Conservation (phyloP, 2,797 vertebrate species). For the Nannoperca australis region DNA sequence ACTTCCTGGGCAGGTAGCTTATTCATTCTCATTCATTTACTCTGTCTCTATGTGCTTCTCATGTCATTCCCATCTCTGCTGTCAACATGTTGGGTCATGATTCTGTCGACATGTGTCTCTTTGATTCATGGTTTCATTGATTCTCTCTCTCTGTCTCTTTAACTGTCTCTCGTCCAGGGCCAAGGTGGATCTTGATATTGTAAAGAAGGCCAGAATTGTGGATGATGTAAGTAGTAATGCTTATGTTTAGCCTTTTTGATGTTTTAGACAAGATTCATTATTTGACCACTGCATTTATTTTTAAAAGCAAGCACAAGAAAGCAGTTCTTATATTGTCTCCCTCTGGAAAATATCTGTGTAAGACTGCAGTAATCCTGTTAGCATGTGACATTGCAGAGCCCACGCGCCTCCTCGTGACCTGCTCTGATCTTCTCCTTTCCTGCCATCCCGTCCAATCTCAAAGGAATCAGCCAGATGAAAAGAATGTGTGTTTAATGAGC, state of each 20-base stretch:
- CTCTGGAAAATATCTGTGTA: slow-evolving; percentile 19
- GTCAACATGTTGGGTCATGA: slow-evolving; percentile 12
- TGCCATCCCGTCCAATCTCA: slow-evolving; percentile 1
- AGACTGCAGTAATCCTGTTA: slow-evolving; percentile 57
- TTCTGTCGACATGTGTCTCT: slow-evolving; percentile 23
- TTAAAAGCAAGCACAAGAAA: slow-evolving; percentile 17
- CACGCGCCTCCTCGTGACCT: slow-evolving; percentile 71
- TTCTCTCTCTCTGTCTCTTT: slow-evolving; percentile 18
- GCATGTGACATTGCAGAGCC: slow-evolving; percentile 58
- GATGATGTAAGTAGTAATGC: slow-evolving; percentile 87
- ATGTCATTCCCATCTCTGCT: slow-evolving; percentile 54
- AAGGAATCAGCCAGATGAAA: slow-evolving; percentile 34
- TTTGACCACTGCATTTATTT: not conserved
- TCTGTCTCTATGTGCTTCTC: slow-evolving; percentile 65
- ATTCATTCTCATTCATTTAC: slow-evolving; percentile 68
- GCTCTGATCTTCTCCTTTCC: slow-evolving; percentile 30
- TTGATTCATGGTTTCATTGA: slow-evolving; percentile 17
- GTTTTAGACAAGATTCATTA: not conserved
- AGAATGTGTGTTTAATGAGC: slow-evolving; percentile 39
- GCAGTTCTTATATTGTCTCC: slow-evolving; percentile 16
- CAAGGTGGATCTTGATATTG: slow-evolving; percentile 93
- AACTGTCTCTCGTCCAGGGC: slow-evolving; percentile 81
- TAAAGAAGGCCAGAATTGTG: slow-evolving; percentile 88
- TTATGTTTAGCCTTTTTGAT: slow-evolving; percentile 1
- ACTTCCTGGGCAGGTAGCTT: slow-evolving; percentile 95